These are phyloP conservation scores for Nebria brevicollis DNA, from an alignment of 2,888 invertebrate species.

Conservation along the genomic window DNA sequence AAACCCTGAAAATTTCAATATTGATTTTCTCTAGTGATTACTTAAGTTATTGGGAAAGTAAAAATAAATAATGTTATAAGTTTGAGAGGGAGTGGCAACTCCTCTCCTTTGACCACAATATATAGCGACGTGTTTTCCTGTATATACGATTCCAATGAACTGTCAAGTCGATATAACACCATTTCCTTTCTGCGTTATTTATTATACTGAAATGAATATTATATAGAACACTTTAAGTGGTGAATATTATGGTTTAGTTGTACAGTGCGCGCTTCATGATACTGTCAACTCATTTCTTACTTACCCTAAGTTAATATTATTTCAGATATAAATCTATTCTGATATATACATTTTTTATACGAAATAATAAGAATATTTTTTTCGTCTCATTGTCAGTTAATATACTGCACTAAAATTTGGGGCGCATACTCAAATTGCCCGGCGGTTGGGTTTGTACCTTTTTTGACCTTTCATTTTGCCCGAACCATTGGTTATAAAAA, in stretches of 20 bases:
- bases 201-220: conserved; percentile 27
- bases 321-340: background rate
- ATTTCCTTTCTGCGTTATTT: conserved; percentile 32
- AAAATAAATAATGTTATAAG: background rate
- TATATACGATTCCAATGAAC: conserved; percentile 38
- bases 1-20: background rate
- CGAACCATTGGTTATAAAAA: no score
- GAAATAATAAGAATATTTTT: no score
- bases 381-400: no score
- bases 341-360: no score
- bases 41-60: background rate
- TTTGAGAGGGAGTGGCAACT: background rate
- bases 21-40: background rate
- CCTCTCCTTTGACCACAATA: background rate
- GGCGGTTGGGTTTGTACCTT: no score
- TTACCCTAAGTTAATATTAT: background rate
- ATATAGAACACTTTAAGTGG: background rate
- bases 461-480: no score
- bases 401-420: no score
- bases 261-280: background rate
- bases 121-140: conserved; percentile 28
- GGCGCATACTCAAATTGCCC: no score
- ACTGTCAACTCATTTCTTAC: background rate
- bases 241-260: background rate
- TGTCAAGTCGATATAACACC: conserved; percentile 30